phyloP scores from a whole-genome alignment of 2,888 invertebrate species.

The Apotomis betuletana region DNA sequence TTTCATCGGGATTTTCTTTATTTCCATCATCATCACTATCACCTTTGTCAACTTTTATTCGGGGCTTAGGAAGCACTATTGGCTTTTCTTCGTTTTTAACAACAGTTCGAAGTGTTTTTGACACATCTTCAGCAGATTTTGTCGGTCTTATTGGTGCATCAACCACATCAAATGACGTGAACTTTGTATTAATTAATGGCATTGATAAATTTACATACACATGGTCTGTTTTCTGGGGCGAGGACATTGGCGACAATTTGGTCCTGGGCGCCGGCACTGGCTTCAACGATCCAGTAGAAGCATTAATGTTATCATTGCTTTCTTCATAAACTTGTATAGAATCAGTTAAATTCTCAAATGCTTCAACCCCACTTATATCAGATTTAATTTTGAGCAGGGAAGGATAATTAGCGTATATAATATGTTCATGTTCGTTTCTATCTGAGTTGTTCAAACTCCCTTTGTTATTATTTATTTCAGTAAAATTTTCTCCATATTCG shows the following conservation, averaged over 20 bases:
- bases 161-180: slow-evolving; percentile 62
- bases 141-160: slow-evolving; percentile 70
- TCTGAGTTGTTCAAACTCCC: slow-evolving; percentile 56
- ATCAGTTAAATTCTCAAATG: slow-evolving; percentile 86
- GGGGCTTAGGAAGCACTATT: slow-evolving; percentile 49
- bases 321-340: slow-evolving; percentile 87
- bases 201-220: slow-evolving; percentile 84
- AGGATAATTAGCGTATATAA: slow-evolving; percentile 77
- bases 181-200: slow-evolving; percentile 70
- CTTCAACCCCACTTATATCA: slow-evolving; percentile 72
- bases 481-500: slow-evolving; percentile 76
- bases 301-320: slow-evolving; percentile 59
- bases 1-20: slow-evolving; percentile 45
- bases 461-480: slow-evolving; percentile 77
- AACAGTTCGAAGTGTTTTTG: slow-evolving; percentile 50
- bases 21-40: slow-evolving; percentile 50
- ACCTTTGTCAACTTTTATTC: slow-evolving; percentile 47
- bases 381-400: slow-evolving; percentile 66
- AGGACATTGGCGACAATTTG: slow-evolving; percentile 66
- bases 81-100: slow-evolving; percentile 44
- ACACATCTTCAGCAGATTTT: slow-evolving; percentile 70
- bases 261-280: slow-evolving; percentile 85
- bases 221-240: slow-evolving; percentile 79
- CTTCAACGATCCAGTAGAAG: slow-evolving; percentile 78
- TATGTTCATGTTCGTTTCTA: slow-evolving; percentile 54